Base-by-base conservation (phyloP, 2,888 invertebrate species). In the Rugalucina vietnamica region DNA sequence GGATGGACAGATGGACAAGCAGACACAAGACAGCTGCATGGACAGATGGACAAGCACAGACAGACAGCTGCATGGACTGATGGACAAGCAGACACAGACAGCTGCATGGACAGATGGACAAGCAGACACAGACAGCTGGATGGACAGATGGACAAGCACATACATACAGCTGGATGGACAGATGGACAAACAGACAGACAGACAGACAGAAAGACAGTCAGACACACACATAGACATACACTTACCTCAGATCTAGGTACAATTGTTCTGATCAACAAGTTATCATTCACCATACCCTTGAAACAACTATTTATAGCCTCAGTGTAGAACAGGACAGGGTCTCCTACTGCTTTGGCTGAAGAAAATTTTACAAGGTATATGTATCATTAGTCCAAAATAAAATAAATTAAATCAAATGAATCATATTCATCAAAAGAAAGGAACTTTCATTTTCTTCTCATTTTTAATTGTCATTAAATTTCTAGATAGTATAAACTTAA, bases 211-310 rank as follows among this genome's bases (percentile, higher is more conserved):
- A n/a, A n/a, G n/a, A n/a, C n/a, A n/a, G n/a, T n/a, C n/a, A n/a
- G n/a, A n/a, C n/a, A n/a, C n/a, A n/a, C n/a, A n/a, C 8, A 27
- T 29, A 14, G 10, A 12, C 34, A 24, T 8, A 43, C 1, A 79
- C 85, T 72, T 78, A 92, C 92, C 91, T 92, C 92, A 27, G 91
- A 90, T 81, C 91, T 86, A 29, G 92, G 88, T 0, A 92, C 88
- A 36, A 90, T 79, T 43, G 89, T 83, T 65, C 92, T 78, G 32
- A 91, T 91, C 34, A 91, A 82, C 57, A 82, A 82, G 50, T 85
- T 88, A 50, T 92, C 91, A 76, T 90, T 89, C 10, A 89, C 89
- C 57, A 90, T 65, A 50, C 89, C 87, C 21, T 84, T 87, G 71
- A 91, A 88, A 37, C 89, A 86, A n/a, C 85, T 79, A 5, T 90